These are phyloP conservation scores for Anagyrus pseudococci DNA, from an alignment of 2,888 invertebrate genomes.

Conservation along the genomic window DNA sequence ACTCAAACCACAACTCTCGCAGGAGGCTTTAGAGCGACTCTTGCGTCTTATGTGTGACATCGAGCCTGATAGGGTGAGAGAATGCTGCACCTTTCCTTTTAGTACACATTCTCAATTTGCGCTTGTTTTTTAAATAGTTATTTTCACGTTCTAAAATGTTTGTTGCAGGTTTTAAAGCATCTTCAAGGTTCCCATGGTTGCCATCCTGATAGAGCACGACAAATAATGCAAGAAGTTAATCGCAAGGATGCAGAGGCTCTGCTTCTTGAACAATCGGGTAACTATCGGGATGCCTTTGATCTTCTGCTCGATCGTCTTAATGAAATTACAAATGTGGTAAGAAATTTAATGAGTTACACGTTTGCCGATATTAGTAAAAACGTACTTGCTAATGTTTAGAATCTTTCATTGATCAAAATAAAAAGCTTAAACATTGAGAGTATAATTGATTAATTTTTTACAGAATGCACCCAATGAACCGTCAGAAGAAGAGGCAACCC, in stretches of 20 bases:
- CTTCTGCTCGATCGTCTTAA: slow-evolving; percentile 64
- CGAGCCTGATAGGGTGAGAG: slow-evolving; percentile 53
- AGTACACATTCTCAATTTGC: too few relatives aligned
- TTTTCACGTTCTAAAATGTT: slow-evolving; percentile 6
- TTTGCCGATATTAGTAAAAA: too few relatives aligned
- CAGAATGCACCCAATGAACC: slow-evolving; percentile 34
- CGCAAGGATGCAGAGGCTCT: slow-evolving; percentile 74
- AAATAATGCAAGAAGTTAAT: slow-evolving; percentile 70
- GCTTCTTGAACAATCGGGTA: slow-evolving; percentile 77
- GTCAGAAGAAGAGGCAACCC: slow-evolving; percentile 49
- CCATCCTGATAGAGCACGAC: slow-evolving; percentile 69
- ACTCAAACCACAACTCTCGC: slow-evolving; percentile 48
- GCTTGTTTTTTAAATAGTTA: too few relatives aligned
- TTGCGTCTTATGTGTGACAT: slow-evolving; percentile 57
- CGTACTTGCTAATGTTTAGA: too few relatives aligned
- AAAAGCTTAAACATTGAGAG: too few relatives aligned
- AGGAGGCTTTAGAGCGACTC: slow-evolving; percentile 55
- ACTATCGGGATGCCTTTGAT: slow-evolving; percentile 75
- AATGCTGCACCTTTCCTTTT: background rate
- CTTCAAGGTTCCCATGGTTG: slow-evolving; percentile 62
- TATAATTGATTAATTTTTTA: too few relatives aligned
- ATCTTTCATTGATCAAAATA: too few relatives aligned
- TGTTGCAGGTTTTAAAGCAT: slow-evolving; percentile 51
- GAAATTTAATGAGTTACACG: too few relatives aligned
- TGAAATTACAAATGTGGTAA: slow-evolving; percentile 33